These are phyloP conservation scores for Apantesis nais DNA, from an alignment of 2,888 invertebrate species.

Conservation along the genomic window DNA sequence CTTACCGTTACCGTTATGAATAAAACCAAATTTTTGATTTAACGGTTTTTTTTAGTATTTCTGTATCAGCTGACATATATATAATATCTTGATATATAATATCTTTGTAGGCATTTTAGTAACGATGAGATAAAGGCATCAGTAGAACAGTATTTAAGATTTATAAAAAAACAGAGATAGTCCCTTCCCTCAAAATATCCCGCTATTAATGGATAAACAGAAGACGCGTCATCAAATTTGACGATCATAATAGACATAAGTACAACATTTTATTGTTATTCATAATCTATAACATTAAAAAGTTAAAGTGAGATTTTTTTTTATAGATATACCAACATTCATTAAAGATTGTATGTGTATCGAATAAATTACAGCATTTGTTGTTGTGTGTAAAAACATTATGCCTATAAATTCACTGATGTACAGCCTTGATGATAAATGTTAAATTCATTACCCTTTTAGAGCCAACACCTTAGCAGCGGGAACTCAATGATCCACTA, in stretches of 20 bases:
- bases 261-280: too few relatives aligned
- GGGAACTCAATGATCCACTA: slow-evolving; percentile 9
- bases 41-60: background rate
- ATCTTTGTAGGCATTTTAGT: background rate
- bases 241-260: too few relatives aligned
- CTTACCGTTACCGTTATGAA: slow-evolving; percentile 19
- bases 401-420: background rate
- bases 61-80: background rate
- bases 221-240: too few relatives aligned
- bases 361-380: background rate
- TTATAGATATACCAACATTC: too few relatives aligned
- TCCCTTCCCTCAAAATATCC: too few relatives aligned
- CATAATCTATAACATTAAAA: too few relatives aligned
- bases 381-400: background rate
- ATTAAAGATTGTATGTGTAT: background rate
- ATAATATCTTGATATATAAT: too few relatives aligned
- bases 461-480: slow-evolving; percentile 11
- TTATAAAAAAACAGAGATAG: background rate
- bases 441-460: slow-evolving; percentile 12
- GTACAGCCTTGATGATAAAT: background rate
- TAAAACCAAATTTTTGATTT: slow-evolving; percentile 1
- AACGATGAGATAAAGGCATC: background rate
- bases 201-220: too few relatives aligned
- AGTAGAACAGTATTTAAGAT: background rate
- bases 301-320: too few relatives aligned